Evolutionary conservation across 2,888 invertebrate genomes (phyloP).

Genomic region (Callyntrura sp.): DNA sequence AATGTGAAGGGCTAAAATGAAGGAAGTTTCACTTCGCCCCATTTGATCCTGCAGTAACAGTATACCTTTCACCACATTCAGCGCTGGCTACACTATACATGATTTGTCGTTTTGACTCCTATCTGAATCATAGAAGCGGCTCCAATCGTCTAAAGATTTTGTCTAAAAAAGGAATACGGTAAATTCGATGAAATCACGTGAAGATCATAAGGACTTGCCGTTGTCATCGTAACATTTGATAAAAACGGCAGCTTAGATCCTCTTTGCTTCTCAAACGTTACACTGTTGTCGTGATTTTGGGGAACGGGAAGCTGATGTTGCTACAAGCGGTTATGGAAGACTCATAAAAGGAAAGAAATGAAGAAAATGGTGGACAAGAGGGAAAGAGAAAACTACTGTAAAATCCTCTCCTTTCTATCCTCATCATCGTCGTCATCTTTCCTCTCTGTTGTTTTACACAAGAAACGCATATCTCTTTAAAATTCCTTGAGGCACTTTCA

Average conservation of each 20-base stretch:
- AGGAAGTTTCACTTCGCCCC: no score
- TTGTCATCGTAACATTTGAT: neutral
- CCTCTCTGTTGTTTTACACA: slow-evolving; percentile 45
- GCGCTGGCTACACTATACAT: no score
- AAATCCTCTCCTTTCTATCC: neutral
- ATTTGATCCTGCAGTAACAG: no score
- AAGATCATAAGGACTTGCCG: neutral
- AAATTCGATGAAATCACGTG: no score
- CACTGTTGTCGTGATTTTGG: neutral
- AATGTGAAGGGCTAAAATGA: no score
- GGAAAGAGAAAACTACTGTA: slow-evolving; percentile 31
- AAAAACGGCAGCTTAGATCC: slow-evolving; percentile 1
- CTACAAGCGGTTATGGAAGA: neutral
- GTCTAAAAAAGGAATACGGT: no score
- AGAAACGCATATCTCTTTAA: slow-evolving; percentile 52
- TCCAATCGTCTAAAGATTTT: no score
- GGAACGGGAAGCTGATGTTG: neutral
- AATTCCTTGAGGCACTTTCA: slow-evolving; percentile 51
- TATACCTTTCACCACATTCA: no score
- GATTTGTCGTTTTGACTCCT: no score
- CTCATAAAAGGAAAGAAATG: neutral
- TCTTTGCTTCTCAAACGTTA: neutral
- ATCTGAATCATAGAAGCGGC: no score
- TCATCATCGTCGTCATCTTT: slow-evolving; percentile 26
- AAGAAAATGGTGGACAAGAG: neutral